Conservation (phyloP, 1,140 invertebrate species). For the Tribolium madens region DNA sequence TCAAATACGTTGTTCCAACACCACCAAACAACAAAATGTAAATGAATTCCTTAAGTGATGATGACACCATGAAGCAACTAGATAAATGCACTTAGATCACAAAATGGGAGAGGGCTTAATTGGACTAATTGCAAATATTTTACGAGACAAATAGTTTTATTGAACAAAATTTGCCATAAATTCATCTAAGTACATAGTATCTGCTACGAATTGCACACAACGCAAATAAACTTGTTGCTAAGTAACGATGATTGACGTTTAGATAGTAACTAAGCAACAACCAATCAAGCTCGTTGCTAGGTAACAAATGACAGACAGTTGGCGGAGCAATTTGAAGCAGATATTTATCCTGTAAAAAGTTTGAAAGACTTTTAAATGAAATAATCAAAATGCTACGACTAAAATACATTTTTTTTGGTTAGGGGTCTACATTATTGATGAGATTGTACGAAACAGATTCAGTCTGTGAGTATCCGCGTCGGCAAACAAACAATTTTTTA, state of each 20-base stretch:
- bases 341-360: too few species aligned
- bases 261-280: too few species aligned
- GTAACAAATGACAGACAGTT: too few species aligned
- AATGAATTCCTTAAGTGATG: neutral
- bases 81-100: slow-evolving; percentile 1
- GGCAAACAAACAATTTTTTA: slow-evolving; percentile 34
- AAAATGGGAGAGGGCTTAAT: neutral
- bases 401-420: neutral
- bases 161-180: neutral
- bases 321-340: too few species aligned
- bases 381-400: neutral
- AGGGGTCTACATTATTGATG: slow-evolving; percentile 6
- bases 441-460: slow-evolving; percentile 21
- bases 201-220: too few species aligned
- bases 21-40: slow-evolving; percentile 10
- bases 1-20: neutral
- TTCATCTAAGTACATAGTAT: neutral
- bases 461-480: neutral
- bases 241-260: too few species aligned
- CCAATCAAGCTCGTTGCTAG: too few species aligned
- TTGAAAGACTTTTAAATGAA: too few species aligned
- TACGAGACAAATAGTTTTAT: too few species aligned
- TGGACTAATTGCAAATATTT: too few species aligned
- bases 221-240: too few species aligned
- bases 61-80: neutral